Evolutionary conservation across 2,797 vertebrate species (phyloP).

Genomic region (Lateolabrax maculatus): DNA sequence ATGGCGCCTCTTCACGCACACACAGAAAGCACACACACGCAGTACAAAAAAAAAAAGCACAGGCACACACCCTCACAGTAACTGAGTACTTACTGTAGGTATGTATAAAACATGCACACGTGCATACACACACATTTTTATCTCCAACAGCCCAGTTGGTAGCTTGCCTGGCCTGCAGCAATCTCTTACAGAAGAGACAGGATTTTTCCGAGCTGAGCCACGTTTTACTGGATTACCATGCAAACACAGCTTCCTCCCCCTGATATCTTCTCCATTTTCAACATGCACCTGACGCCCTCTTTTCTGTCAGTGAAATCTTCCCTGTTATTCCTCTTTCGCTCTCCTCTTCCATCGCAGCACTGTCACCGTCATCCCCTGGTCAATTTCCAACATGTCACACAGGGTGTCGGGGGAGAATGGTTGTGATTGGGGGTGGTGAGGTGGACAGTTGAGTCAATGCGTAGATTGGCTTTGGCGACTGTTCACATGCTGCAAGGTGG

Average conservation of each 20-base stretch:
- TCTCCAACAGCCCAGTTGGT: constrained; percentile 37
- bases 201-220: constrained; percentile 48
- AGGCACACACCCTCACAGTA: constrained; percentile 4
- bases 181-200: constrained; percentile 32
- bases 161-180: constrained; percentile 36
- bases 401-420: constrained; percentile 11
- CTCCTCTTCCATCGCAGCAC: background rate
- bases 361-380: constrained; percentile 6
- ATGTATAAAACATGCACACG: constrained; percentile 42
- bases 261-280: constrained; percentile 37
- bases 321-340: constrained; percentile 15
- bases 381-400: constrained; percentile 41
- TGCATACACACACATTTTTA: constrained; percentile 27
- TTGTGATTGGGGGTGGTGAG: constrained; percentile 6
- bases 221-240: constrained; percentile 52
- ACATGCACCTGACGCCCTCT: constrained; percentile 30
- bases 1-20: constrained; percentile 17
- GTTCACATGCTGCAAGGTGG: constrained; percentile 2
- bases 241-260: constrained; percentile 32
- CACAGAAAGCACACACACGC: background rate
- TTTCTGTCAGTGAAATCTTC: constrained; percentile 41
- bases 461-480: constrained; percentile 4
- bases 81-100: background rate
- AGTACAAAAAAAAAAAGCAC: background rate
- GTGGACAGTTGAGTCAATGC: background rate